Base-by-base conservation (phyloP, 2,113 vertebrate genomes). In the Melanerpes formicivorus region DNA sequence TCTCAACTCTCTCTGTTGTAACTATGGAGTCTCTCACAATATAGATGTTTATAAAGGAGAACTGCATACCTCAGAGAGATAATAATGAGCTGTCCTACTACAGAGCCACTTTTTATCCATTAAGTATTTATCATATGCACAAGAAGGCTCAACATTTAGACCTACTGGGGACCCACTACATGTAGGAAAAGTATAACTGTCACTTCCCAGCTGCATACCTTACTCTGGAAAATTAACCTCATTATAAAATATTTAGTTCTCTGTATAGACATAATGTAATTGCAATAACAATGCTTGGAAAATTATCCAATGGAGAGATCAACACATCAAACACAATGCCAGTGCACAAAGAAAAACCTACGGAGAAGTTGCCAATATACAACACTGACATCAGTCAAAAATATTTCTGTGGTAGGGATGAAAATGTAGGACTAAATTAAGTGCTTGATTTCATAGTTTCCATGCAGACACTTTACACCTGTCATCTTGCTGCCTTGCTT, bases 231-330 rank as follows among this genome's bases (percentile, higher is more conserved):
- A 91, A 83, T 80, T 90, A 96, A 60, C 89, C 69, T 54, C 79
- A 78, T 62, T 69, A 92, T 96, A 71, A 93, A 96, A 96, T 96
- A 96, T 96, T 96, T 60, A 96, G 89, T 90, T 80, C 69, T 69
- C 55, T 71, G 44, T 54, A 83, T 50, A 87, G 48, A 69, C 58
- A 90, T 87, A 92, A 87, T 86, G 58, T 87, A 87, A 92, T 58
- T 91, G 72, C 69, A 91, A 88, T 40, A 87, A 55, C 6, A 14
- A 91, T 40, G 29, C n/a, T 60, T 74, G 69, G 15, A 83, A 85
- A 87, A 83, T 19, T 18, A 85, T 44, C 54, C 46, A 83, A 42
- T 16, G 22, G 21, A 60, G 37, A 79, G 5, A 56, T 23, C 15
- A 67, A 87, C 84, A 46, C 23, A 60, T 16, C 48, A 58, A 64